Conservation (phyloP, 2,113 vertebrate genomes). For the Anoura caudifer region DNA sequence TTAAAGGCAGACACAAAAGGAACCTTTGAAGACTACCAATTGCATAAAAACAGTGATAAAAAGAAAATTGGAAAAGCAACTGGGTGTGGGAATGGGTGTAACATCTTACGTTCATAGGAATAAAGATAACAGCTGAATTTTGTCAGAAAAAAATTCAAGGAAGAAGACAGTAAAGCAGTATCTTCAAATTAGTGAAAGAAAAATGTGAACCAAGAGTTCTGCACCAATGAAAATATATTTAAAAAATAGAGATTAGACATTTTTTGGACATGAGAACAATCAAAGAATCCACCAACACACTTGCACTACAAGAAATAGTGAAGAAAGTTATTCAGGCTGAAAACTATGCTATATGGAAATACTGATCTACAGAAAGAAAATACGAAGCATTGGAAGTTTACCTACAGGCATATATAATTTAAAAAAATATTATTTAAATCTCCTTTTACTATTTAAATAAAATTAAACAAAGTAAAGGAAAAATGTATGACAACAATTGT, state of each 20-base stretch:
- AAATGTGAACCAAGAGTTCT: background rate
- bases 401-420: background rate
- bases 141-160: background rate
- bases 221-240: background rate
- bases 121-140: background rate
- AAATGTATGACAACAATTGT: background rate
- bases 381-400: background rate
- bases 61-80: background rate
- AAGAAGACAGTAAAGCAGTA: background rate
- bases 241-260: background rate
- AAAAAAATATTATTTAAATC: background rate
- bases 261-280: background rate
- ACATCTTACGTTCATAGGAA: background rate
- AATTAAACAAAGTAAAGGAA: background rate
- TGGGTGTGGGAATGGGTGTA: background rate
- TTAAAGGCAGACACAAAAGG: background rate
- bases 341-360: background rate
- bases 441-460: background rate
- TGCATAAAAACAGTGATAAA: background rate
- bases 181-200: background rate
- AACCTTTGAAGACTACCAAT: background rate
- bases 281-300: background rate
- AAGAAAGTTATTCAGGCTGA: background rate
- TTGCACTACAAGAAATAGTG: background rate
- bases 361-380: background rate